Evolutionary conservation across 2,888 invertebrate species (phyloP).

Genomic region (Endomychus coccineus): DNA sequence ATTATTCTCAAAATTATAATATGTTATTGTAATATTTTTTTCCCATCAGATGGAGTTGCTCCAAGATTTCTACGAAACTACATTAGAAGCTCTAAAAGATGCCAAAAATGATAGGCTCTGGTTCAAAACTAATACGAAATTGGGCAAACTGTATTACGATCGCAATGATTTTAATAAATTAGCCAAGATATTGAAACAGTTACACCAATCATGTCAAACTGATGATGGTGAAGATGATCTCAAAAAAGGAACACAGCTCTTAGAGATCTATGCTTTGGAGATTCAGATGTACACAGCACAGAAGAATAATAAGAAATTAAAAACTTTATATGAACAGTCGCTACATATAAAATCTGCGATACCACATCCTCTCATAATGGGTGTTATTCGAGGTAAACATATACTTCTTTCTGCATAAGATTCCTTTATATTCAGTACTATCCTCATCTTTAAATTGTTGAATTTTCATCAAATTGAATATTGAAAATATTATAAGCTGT

Average conservation of each 20-base stretch:
- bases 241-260: constrained; percentile 93
- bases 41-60: constrained; percentile 82
- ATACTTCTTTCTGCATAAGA: not conserved
- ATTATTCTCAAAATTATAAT: constrained; percentile 5
- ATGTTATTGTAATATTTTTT: constrained; percentile 2
- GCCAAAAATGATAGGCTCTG: constrained; percentile 98
- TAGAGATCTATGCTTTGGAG: constrained; percentile 98
- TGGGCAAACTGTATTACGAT: constrained; percentile 97
- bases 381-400: constrained; percentile 82
- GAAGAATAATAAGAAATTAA: constrained; percentile 97
- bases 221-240: constrained; percentile 97
- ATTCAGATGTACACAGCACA: constrained; percentile 99
- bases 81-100: constrained; percentile 88
- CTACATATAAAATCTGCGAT: constrained; percentile 98
- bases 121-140: constrained; percentile 99
- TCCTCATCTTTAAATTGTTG: no score
- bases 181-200: constrained; percentile 92
- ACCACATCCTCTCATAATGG: constrained; percentile 99
- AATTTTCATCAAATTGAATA: no score
- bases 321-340: constrained; percentile 95
- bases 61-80: constrained; percentile 98
- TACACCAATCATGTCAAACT: constrained; percentile 96
- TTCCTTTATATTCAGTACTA: no score
- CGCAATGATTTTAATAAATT: constrained; percentile 89
- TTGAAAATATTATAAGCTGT: no score